Evolutionary conservation across 1,140 invertebrate species (phyloP).

Genomic region (Pantala flavescens): DNA sequence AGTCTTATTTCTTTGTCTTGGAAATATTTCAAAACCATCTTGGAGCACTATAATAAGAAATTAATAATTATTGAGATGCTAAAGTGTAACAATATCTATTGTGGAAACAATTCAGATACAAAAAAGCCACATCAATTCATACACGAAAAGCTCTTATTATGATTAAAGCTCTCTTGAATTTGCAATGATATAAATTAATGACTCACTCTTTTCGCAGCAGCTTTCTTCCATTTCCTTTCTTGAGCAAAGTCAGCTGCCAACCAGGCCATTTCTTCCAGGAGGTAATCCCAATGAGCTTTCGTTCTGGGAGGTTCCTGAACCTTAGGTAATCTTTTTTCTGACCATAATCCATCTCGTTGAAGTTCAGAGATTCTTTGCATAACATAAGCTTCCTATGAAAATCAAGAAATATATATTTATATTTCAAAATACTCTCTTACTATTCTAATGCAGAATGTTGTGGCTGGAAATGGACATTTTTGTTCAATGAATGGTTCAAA

Average conservation of each 20-base stretch:
- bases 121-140: too few species aligned
- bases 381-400: slow-evolving; percentile 70
- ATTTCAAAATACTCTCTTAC: too few species aligned
- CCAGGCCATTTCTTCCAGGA: slow-evolving; percentile 98
- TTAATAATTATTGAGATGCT: slow-evolving; percentile 13
- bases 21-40: slow-evolving; percentile 92
- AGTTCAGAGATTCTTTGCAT: slow-evolving; percentile 82
- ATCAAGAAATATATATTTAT: too few species aligned
- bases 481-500: too few species aligned
- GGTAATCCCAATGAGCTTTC: slow-evolving; percentile 98
- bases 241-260: slow-evolving; percentile 93
- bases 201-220: slow-evolving; percentile 76
- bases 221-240: slow-evolving; percentile 96
- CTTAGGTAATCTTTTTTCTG: slow-evolving; percentile 82
- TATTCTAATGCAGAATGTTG: too few species aligned
- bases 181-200: slow-evolving; percentile 1
- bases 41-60: slow-evolving; percentile 46
- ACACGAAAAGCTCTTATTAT: too few species aligned
- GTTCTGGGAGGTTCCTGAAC: slow-evolving; percentile 76
- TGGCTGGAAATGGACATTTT: too few species aligned
- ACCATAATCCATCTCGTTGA: slow-evolving; percentile 86
- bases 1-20: slow-evolving; percentile 84
- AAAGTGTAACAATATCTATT: background rate
- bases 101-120: too few species aligned
- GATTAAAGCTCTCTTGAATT: too few species aligned